Evolutionary conservation across 2,113 vertebrate genomes (phyloP), one percentile per base, ranked within the genome.

Genomic region (Manacus vitellinus): DNA sequence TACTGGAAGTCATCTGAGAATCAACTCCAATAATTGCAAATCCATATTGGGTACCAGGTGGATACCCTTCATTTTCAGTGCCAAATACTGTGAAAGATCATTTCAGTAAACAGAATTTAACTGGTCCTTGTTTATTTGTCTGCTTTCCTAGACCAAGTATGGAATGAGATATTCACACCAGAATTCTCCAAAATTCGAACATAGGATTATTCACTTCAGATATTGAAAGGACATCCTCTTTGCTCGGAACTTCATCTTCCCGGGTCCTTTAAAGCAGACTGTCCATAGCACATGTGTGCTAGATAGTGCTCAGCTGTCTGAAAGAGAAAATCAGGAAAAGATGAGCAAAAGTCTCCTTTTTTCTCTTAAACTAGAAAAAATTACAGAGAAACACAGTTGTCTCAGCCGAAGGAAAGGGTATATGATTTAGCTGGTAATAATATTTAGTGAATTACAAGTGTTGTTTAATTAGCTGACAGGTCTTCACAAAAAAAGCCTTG

Each of bases 401-500:
- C 16, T 72, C 59, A 86, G 23, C 5, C 31, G 77, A 65, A 86
- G 46, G 24, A 65, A 91, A 37, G n/a, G 14, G 3, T 28, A 35
- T 9, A 8, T 71, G 58, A 5, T 54, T 77, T 66, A 49, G 30
- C 28, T 71, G 31, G 12, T 30, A 35, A 35, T 52, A n/a, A n/a
- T 2, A 2, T 66, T 78, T 74, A 59, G 61, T 59, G 55, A 73
- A 33, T 54, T n/a, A 80, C 16, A 65, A 41, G 17, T 80, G 24
- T 41, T 67, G 10, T 86, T 94, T 58, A 72, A 27, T 80, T 90
- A 72, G 63, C n/a, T 87, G 73, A 41, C 4, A 49, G 20, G 10
- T 51, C 23, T 81, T 59, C 56, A 63, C 25, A 43, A 51, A 71
- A 65, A 8, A 0, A 0, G 1, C 8, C 43, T 24, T 17, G 12